A percentile compares a stretch with the other conserved stretches of the same genome.
Evolutionary conservation across 2,797 vertebrate species (phyloP).

Genomic region (Scolopax rusticola): DNA sequence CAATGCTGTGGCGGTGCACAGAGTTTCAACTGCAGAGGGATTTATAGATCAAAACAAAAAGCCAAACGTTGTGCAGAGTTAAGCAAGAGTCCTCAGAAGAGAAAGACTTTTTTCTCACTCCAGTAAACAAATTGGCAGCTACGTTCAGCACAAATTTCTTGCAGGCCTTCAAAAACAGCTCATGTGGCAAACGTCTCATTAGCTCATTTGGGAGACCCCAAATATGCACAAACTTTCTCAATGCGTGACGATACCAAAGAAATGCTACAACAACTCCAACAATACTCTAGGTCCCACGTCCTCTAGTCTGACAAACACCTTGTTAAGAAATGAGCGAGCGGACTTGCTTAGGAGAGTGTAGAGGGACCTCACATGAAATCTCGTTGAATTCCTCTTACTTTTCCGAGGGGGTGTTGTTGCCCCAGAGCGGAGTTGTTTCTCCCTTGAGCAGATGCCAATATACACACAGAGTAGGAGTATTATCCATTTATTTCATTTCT

Average conservation of each 20-base stretch:
- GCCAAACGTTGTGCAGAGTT: neutral
- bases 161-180: neutral
- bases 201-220: neutral
- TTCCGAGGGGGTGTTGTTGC: neutral
- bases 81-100: neutral
- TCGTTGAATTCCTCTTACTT: neutral
- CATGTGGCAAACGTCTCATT: neutral
- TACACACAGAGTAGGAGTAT: no score
- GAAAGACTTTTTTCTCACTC: neutral
- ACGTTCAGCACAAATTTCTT: neutral
- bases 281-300: neutral
- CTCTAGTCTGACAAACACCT: neutral
- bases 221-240: neutral
- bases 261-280: neutral
- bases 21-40: neutral
- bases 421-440: no score
- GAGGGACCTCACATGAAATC: neutral
- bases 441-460: no score
- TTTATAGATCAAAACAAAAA: slow-evolving; percentile 10
- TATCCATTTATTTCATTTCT: no score
- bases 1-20: neutral
- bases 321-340: neutral
- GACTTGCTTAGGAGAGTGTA: neutral
- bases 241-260: neutral
- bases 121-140: neutral